These are phyloP conservation scores for Andrena trimmerana DNA, from an alignment of 2,888 invertebrate species.

Conservation along the genomic window DNA sequence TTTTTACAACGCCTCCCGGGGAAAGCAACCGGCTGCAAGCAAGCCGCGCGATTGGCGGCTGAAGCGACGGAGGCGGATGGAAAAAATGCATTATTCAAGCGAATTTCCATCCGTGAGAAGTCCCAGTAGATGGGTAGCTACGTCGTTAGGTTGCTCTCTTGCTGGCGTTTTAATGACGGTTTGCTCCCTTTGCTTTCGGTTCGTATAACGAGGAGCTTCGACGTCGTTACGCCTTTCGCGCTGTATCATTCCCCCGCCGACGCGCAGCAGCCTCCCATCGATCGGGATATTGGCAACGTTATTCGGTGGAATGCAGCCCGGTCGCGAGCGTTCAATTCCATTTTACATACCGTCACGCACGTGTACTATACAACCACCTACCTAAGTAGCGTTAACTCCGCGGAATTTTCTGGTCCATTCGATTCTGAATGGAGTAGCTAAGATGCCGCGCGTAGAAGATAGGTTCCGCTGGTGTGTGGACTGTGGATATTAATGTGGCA, in stretches of 20 bases:
- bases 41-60: slow-evolving; percentile 37
- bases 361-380: background rate
- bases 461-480: background rate
- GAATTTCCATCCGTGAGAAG: slow-evolving; percentile 82
- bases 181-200: slow-evolving; percentile 75
- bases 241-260: slow-evolving; percentile 49
- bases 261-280: slow-evolving; percentile 45
- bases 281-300: slow-evolving; percentile 41
- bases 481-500: slow-evolving; percentile 10
- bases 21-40: slow-evolving; percentile 7
- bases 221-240: slow-evolving; percentile 68
- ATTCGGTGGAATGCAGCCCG: slow-evolving; percentile 13
- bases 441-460: background rate
- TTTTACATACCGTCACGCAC: background rate
- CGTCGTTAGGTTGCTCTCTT: slow-evolving; percentile 84
- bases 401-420: background rate
- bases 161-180: slow-evolving; percentile 77
- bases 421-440: background rate
- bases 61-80: slow-evolving; percentile 53
- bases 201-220: slow-evolving; percentile 73
- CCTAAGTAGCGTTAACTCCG: background rate
- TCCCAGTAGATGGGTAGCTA: slow-evolving; percentile 76
- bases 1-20: slow-evolving; percentile 9
- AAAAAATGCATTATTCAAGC: slow-evolving; percentile 81
- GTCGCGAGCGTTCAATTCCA: background rate